Conservation (phyloP, 2,113 vertebrate species). For the Bujurquina vittata region DNA sequence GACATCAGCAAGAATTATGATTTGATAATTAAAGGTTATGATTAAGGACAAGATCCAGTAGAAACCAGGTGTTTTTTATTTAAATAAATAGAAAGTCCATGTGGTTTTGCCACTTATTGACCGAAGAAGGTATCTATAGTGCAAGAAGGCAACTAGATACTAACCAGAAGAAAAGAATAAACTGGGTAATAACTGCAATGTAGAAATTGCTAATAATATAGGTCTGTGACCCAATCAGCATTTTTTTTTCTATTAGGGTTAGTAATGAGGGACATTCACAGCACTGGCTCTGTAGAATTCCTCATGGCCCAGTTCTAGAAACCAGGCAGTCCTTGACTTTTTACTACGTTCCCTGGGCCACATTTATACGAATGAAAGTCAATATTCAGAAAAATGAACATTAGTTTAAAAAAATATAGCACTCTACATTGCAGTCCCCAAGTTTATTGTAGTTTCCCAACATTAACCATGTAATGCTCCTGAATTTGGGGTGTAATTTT, state of each 20-base stretch:
- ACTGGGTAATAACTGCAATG: neutral
- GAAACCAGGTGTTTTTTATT: neutral
- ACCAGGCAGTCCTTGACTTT: constrained; percentile 7
- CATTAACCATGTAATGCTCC: neutral
- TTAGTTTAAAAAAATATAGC: neutral
- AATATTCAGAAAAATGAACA: neutral
- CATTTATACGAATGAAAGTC: neutral
- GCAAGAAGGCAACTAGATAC: neutral
- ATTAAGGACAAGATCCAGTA: neutral
- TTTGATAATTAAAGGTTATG: neutral
- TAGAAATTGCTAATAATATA: neutral
- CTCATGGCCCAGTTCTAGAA: constrained; percentile 24
- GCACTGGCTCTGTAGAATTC: neutral
- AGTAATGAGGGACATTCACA: neutral
- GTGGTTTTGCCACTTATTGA: neutral
- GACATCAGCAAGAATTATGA: neutral
- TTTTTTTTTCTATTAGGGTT: neutral
- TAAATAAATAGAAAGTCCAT: neutral
- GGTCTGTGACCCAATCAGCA: constrained; percentile 8
- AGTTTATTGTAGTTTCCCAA: neutral
- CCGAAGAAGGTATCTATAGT: neutral
- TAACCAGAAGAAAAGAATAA: neutral
- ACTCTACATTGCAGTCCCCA: neutral
- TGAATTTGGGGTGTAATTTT: neutral
- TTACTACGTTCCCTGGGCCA: neutral